Evolutionary conservation across 2,797 vertebrate genomes (phyloP).

Genomic region (Thamnophis elegans): DNA sequence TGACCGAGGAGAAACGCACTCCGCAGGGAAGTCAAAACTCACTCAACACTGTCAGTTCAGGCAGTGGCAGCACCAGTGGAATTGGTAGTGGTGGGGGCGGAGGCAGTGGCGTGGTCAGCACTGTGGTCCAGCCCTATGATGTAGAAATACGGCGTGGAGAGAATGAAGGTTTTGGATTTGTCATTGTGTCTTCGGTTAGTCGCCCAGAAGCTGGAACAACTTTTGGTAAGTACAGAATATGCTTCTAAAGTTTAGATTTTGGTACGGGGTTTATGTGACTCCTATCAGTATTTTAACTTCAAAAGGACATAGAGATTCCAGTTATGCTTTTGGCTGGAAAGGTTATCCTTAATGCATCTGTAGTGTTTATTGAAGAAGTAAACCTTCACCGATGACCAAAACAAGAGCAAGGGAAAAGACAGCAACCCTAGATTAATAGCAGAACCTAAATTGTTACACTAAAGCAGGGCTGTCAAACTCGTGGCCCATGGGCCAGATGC

Average conservation of each 20-base stretch:
- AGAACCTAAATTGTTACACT: background rate
- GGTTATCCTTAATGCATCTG: no score
- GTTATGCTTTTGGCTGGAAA: background rate
- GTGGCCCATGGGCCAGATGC: no score
- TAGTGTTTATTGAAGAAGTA: background rate
- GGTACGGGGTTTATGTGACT: background rate
- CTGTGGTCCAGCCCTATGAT: conserved; percentile 88
- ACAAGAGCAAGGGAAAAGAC: background rate
- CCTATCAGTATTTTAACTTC: background rate
- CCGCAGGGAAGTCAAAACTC: conserved; percentile 98
- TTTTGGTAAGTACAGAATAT: conserved; percentile 82
- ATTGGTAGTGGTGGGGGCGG: conserved; percentile 88
- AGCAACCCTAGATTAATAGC: background rate
- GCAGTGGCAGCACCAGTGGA: conserved; percentile 94
- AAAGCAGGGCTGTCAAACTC: no score
- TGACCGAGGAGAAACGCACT: conserved; percentile 93
- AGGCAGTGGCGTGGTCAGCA: conserved; percentile 74
- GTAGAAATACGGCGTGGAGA: conserved; percentile 95
- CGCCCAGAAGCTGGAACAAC: conserved; percentile 93
- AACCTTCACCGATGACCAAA: background rate
- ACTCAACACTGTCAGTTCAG: conserved; percentile 94
- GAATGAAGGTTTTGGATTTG: conserved; percentile 96
- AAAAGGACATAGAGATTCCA: background rate
- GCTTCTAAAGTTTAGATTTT: background rate
- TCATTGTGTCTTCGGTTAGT: conserved; percentile 97